A percentile compares a stretch with the other conserved stretches of the same genome.
Evolutionary conservation across 2,888 invertebrate genomes (phyloP).

Genomic region (Agapostemon virescens): DNA sequence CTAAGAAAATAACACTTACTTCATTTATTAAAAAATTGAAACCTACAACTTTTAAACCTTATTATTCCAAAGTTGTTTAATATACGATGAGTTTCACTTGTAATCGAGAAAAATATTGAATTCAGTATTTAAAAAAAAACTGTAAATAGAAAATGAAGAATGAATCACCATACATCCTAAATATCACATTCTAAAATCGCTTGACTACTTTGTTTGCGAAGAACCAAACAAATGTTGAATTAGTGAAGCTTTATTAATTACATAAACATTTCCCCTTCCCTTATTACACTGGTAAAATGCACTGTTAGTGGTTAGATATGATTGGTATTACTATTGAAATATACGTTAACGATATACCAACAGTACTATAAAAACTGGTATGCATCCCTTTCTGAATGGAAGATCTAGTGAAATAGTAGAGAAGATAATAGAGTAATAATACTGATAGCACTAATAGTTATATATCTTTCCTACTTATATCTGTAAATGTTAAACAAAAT

Average conservation of each 20-base stretch:
- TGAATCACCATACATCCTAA: background rate
- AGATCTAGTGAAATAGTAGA: conserved; percentile 50
- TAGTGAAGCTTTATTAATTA: conserved; percentile 40
- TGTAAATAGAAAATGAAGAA: conserved; percentile 18
- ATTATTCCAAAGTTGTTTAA: background rate
- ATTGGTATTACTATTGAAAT: conserved; percentile 41
- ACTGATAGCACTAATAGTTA: conserved; percentile 66
- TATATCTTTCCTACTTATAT: conserved; percentile 68
- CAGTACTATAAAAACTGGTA: conserved; percentile 41
- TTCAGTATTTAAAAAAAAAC: background rate
- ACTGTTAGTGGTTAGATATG: conserved; percentile 51
- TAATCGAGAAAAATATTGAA: background rate
- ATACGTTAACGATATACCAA: conserved; percentile 43
- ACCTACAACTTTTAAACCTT: background rate
- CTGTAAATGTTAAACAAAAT: conserved; percentile 54
- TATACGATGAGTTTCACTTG: background rate
- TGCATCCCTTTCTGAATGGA: conserved; percentile 40
- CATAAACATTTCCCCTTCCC: conserved; percentile 38
- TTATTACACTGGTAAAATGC: conserved; percentile 37
- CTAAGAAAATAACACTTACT: background rate
- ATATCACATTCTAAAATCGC: background rate
- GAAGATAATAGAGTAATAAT: conserved; percentile 59
- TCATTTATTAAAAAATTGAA: background rate
- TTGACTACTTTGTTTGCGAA: background rate
- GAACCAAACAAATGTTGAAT: background rate